A percentile compares a stretch with the other conserved stretches of the same genome.
Conservation (phyloP, 92 coral and sea anemone genomes). For the Zoanthus sansibaricus region DNA sequence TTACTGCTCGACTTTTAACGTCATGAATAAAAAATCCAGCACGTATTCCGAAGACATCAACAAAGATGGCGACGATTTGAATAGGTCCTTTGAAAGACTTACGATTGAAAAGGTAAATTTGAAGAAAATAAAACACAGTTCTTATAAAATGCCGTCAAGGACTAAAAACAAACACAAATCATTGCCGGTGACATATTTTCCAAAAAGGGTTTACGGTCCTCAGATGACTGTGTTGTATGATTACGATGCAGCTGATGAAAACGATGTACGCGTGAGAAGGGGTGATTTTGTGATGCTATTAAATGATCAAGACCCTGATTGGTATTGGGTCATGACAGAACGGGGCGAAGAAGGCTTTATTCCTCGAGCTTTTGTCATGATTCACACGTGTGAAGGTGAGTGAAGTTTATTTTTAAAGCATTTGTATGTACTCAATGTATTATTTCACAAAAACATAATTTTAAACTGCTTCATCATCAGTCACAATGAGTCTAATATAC, state of each 20-base stretch:
- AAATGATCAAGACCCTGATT: constrained; percentile 88
- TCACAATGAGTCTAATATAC: too few species aligned
- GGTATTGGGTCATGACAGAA: constrained; percentile 83
- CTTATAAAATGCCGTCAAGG: constrained; percentile 9
- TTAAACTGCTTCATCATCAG: too few species aligned
- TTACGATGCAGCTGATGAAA: constrained; percentile 80
- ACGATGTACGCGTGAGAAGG: constrained; percentile 78
- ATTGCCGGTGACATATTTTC: constrained; percentile 74
- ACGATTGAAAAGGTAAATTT: constrained; percentile 36
- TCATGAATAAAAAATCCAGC: constrained; percentile 66
- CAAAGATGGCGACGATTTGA: constrained; percentile 69
- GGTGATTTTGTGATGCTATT: constrained; percentile 87
- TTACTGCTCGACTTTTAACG: constrained; percentile 72
- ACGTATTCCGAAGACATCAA: constrained; percentile 79
- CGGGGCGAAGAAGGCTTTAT: constrained; percentile 91
- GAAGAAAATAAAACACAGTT: constrained; percentile 41
- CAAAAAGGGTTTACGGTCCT: constrained; percentile 89
- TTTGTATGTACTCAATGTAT: too few species aligned
- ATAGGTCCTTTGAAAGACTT: constrained; percentile 53
- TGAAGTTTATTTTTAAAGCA: neutral
- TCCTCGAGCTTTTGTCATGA: constrained; percentile 79
- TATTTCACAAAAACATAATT: too few species aligned
- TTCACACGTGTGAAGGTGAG: constrained; percentile 92
- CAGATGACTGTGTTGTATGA: constrained; percentile 79
- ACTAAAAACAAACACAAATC: constrained; percentile 49